Evolutionary conservation across 2,113 vertebrate genomes (phyloP).

Genomic region (Oryzias curvinotus): DNA sequence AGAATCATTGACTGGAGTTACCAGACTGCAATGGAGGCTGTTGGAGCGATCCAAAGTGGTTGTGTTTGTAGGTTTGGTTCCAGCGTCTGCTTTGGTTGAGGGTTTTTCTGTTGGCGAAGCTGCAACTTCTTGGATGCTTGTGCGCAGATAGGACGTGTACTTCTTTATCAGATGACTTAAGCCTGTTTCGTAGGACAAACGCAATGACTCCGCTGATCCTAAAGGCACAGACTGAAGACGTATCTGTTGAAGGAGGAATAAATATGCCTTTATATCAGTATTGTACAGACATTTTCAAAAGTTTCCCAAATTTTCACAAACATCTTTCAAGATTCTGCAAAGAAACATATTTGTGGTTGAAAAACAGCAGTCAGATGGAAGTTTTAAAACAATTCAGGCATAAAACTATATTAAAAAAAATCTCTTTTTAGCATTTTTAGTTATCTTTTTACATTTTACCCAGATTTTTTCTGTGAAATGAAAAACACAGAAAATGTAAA

Average conservation of each 20-base stretch:
- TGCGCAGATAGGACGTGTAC: constrained; percentile 63
- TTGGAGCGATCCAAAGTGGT: constrained; percentile 14
- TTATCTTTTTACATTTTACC: too few relatives aligned
- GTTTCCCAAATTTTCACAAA: too few relatives aligned
- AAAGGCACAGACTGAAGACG: constrained; percentile 64
- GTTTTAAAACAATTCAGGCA: too few relatives aligned
- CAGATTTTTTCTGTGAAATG: too few relatives aligned
- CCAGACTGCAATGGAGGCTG: background rate
- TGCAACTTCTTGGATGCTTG: constrained; percentile 58
- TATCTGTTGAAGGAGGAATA: constrained; percentile 49
- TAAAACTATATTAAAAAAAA: too few relatives aligned
- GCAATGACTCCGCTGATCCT: constrained; percentile 69
- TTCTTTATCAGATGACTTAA: constrained; percentile 54
- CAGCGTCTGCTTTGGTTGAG: background rate
- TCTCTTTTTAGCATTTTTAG: too few relatives aligned
- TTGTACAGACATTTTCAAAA: background rate
- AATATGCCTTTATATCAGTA: background rate
- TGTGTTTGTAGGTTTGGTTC: background rate
- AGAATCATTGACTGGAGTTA: constrained; percentile 16
- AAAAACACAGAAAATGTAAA: too few relatives aligned
- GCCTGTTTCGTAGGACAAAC: constrained; percentile 62
- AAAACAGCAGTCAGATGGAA: background rate
- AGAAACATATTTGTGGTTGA: too few relatives aligned
- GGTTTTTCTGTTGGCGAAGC: background rate
- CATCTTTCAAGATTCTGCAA: too few relatives aligned